Base-by-base conservation (phyloP, 2,888 invertebrate genomes). In the Podabrus alpinus region DNA sequence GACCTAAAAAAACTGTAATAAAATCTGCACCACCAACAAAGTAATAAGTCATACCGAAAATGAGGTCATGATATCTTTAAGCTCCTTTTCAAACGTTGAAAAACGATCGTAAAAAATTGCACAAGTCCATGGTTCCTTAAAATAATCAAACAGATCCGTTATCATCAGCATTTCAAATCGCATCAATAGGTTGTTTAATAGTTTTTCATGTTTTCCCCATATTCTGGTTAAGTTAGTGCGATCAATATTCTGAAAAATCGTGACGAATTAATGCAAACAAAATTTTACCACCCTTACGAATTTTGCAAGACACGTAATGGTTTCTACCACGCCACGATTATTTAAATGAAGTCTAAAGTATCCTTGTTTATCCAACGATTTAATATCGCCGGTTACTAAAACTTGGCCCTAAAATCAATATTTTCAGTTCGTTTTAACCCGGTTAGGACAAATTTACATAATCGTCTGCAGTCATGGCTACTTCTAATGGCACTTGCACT, bases 141-240 rank as follows among this genome's bases (percentile, higher is more conserved):
- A 94, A 86, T 89, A 93, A 7, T 90, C 88, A 83, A 88, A 93
- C 7, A 94, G 88, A 83, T 95, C 94, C 0, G 88, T 86, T 45
- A 95, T 92, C 74, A 90, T 85, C 1, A 90, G 87, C 85, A 90
- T 87, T 87, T 91, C 87, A 84, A 89, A 93, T 72, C 93, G 89
- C 15, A 87, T 83, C 68, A 91, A 87, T 59, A 95, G 82, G 81
- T 93, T 92, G 85, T 94, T 93, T 75, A 95, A 88, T 81, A 92
- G 87, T 17, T 90, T 89, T 81, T 95, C 94, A 84, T 95, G 94
- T 79, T 92, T 91, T 0, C 94, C 94, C 85, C 92, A 94, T 45
- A 95, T 83, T 75, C 90, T 88, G 0, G 89, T 86, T 15, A 94
- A 81, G 76, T 92, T 91, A 45, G 90, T 89, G 0, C 89, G 83